Conservation (phyloP, 2,888 invertebrate species). For the Caenorhabditis doughertyi region DNA sequence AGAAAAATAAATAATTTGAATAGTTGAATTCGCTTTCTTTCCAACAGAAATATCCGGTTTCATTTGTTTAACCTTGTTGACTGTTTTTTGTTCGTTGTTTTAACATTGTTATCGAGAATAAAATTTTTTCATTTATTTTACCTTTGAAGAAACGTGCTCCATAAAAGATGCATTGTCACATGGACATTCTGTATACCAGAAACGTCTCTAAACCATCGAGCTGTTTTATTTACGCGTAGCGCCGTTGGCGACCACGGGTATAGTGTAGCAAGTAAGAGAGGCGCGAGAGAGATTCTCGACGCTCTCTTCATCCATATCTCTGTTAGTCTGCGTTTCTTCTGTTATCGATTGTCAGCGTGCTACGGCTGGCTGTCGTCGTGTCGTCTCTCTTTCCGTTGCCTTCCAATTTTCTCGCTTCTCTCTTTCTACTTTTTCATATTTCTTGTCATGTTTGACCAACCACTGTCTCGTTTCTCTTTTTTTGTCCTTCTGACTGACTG, state of each 20-base stretch:
- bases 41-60: not conserved
- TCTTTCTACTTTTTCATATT: constrained; percentile 45
- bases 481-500: constrained; percentile 19
- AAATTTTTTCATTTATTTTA: constrained; percentile 22
- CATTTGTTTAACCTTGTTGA: constrained; percentile 6
- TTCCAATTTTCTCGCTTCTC: constrained; percentile 8
- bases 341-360: constrained; percentile 47
- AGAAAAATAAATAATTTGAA: constrained; percentile 79
- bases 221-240: constrained; percentile 40
- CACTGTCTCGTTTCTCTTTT: constrained; percentile 23
- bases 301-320: constrained; percentile 6
- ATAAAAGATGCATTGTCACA: too few species aligned
- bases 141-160: not conserved
- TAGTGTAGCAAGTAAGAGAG: constrained; percentile 22
- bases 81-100: constrained; percentile 7
- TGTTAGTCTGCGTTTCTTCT: constrained; percentile 31
- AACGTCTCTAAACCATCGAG: not conserved
- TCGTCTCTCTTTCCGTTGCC: constrained; percentile 16
- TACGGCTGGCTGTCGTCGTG: constrained; percentile 5
- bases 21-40: not conserved
- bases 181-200: not conserved
- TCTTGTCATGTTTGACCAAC: constrained; percentile 48
- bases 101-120: not conserved
- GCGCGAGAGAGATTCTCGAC: constrained; percentile 1
- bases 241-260: constrained; percentile 14